Base-by-base conservation (phyloP, 2,113 vertebrate genomes). In the Lipotes vexillifer region DNA sequence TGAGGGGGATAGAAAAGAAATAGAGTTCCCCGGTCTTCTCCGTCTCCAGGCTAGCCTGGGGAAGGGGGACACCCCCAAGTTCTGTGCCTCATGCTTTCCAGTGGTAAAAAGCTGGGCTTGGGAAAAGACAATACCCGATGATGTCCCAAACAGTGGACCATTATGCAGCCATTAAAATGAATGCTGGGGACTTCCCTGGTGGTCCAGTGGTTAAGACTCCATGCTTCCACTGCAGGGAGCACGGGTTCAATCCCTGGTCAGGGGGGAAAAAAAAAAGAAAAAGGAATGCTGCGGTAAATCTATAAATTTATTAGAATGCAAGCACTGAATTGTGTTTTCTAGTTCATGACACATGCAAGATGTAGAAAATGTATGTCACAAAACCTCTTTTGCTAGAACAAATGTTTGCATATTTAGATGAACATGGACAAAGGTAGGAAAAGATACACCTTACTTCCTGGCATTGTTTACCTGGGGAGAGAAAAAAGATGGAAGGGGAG, bases 251-350 rank as follows among this genome's bases (percentile, higher is more conserved):
- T 57, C 55, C 55, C 55, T 21, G 55, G 55, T 21, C 6, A 20
- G 17, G 52, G 52, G 18, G 7, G n/a, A n/a, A 25, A 25, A 25
- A 59, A 59, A 59, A 59, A 59, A 41, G 41, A 41, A 83, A 20
- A 23, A 25, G 2, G 17, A 84, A 14, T 1, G 52, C 0, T 0
- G 1, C 41, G 5, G 8, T 59, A 46, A 36, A 6, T 55, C 17
- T 2, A 3, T n/a, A 23, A 27, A 36, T 80, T 80, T 80, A 57
- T 5, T 57, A 57, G 77, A 36, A 38, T 27, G 52, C n/a, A 36
- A n/a, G 52, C 52, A 57, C 77, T 27, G 77, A 57, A 57, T 17
- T 27, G 13, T 38, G n/a, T 27, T 57, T 92, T 61, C 52, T 93
- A 78, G 55, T 63, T 95, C 11, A 33, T 1, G 3, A 90, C 20